These are phyloP conservation scores for Cryptops parisi DNA, from an alignment of 2,888 invertebrate species.

Conservation along the genomic window DNA sequence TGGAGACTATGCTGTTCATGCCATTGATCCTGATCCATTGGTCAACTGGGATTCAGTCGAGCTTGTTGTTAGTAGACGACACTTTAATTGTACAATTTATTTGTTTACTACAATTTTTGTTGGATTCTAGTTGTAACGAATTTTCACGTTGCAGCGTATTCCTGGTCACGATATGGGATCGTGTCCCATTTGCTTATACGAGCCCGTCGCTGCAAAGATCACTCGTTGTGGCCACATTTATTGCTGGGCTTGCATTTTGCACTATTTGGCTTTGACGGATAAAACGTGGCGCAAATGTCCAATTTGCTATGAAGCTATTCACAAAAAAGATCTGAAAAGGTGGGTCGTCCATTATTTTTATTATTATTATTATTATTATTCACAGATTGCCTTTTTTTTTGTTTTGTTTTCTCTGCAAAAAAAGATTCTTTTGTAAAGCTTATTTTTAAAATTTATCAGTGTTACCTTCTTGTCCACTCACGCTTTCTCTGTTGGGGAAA, in stretches of 20 bases:
- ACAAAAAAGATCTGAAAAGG: slow-evolving; percentile 70
- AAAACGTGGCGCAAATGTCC: slow-evolving; percentile 74
- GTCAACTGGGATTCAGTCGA: slow-evolving; percentile 87
- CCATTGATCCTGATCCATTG: slow-evolving; percentile 69
- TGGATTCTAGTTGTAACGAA: neutral
- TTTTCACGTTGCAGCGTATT: slow-evolving; percentile 38
- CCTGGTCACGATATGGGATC: slow-evolving; percentile 50
- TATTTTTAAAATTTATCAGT: slow-evolving; percentile 34
- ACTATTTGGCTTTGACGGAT: slow-evolving; percentile 75
- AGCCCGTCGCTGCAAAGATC: slow-evolving; percentile 76
- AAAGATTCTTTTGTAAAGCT: neutral
- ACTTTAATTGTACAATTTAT: neutral
- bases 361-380: neutral
- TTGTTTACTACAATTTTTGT: neutral
- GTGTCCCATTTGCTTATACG: slow-evolving; percentile 85
- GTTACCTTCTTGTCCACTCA: slow-evolving; percentile 37
- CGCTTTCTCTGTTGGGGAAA: slow-evolving; percentile 44
- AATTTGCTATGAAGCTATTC: slow-evolving; percentile 73
- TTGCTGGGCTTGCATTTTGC: slow-evolving; percentile 90
- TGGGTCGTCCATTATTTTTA: slow-evolving; percentile 30
- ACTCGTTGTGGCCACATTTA: slow-evolving; percentile 90
- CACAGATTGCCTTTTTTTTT: neutral
- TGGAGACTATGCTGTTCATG: slow-evolving; percentile 61
- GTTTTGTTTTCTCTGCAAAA: slow-evolving; percentile 7
- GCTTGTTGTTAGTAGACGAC: slow-evolving; percentile 57